Base-by-base conservation (phyloP, 1,140 invertebrate species). In the Drosophila yakuba region DNA sequence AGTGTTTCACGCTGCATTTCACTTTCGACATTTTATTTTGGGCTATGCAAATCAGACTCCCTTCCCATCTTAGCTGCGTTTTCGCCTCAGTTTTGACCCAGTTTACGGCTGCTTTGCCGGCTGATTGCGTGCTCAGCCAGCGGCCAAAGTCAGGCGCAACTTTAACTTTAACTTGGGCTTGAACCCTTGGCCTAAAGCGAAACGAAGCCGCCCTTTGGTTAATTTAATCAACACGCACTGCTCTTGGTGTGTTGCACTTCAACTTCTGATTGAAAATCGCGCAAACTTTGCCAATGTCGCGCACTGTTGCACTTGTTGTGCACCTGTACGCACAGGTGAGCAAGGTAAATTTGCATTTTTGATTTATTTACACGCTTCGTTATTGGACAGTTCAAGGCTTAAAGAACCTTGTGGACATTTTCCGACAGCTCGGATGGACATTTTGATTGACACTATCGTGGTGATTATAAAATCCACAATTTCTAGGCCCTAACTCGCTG, bases 201-300 rank as follows among this genome's bases (percentile, higher is more conserved):
- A 20, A 28, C 48, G 25, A 15, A 32, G 39, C 38, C 15, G 39
- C 38, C 15, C 57, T 57, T 78, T 63, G 69, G 81, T 86, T 90
- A 90, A 90, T 90, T 90, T 74, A 78, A 90, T 91, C 79, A 86
- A 80, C 86, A 90, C 86, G 86, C 86, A 86, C 67, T 72, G 69
- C 75, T 78, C 82, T 61, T 78, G 81, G 78, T 74, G 69, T 78
- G 64, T 72, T 78, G 74, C 66, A 78, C 74, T 78, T 72, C 57
- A 77, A 77, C 48, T 76, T 76, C n/a, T 43, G 85, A 85, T 86
- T 85, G 82, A 86, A 85, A 86, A 58, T 63, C 57, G 50, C 68
- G 32, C 62, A 80, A 75, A 61, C 67, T 80, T 88, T 63, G 51
- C 67, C 79, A 86, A 83, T 89, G 83, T 89, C 84, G 66, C 74